Evolutionary conservation across 1,140 invertebrate genomes (phyloP).

Genomic region (Drosophila bifasciata): DNA sequence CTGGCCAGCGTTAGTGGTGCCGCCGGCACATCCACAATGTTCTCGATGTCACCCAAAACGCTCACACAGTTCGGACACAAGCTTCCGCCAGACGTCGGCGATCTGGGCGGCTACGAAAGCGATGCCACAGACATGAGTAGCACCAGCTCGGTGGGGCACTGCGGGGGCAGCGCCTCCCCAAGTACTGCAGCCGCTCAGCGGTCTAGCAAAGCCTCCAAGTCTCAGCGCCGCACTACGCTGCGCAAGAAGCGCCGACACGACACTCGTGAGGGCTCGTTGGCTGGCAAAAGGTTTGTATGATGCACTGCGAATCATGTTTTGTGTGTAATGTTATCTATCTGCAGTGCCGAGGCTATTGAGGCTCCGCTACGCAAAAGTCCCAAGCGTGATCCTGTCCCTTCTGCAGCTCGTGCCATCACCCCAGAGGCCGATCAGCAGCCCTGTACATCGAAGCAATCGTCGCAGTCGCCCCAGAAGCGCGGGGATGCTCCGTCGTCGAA

Average conservation of each 20-base stretch:
- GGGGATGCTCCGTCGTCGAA: slow-evolving; percentile 28
- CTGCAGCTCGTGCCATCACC: slow-evolving; percentile 53
- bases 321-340: neutral
- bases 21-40: slow-evolving; percentile 33
- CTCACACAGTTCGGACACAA: slow-evolving; percentile 66
- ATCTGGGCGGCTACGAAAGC: slow-evolving; percentile 70
- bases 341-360: slow-evolving; percentile 52
- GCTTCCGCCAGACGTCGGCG: slow-evolving; percentile 55
- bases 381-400: slow-evolving; percentile 52
- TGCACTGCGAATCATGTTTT: neutral
- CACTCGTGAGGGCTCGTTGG: slow-evolving; percentile 39
- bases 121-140: slow-evolving; percentile 83
- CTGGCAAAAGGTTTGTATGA: slow-evolving; percentile 41
- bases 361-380: slow-evolving; percentile 63
- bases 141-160: slow-evolving; percentile 76
- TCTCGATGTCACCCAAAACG: slow-evolving; percentile 59
- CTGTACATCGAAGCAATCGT: slow-evolving; percentile 76
- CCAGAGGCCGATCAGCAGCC: slow-evolving; percentile 74
- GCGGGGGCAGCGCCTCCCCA: slow-evolving; percentile 58
- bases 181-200: slow-evolving; percentile 51
- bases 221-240: slow-evolving; percentile 58
- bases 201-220: slow-evolving; percentile 49
- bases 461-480: slow-evolving; percentile 64
- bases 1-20: slow-evolving; percentile 29
- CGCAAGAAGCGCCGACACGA: slow-evolving; percentile 77